phyloP scores from a whole-genome alignment of 2,797 vertebrate genomes.

The Takifugu ocellatus region DNA sequence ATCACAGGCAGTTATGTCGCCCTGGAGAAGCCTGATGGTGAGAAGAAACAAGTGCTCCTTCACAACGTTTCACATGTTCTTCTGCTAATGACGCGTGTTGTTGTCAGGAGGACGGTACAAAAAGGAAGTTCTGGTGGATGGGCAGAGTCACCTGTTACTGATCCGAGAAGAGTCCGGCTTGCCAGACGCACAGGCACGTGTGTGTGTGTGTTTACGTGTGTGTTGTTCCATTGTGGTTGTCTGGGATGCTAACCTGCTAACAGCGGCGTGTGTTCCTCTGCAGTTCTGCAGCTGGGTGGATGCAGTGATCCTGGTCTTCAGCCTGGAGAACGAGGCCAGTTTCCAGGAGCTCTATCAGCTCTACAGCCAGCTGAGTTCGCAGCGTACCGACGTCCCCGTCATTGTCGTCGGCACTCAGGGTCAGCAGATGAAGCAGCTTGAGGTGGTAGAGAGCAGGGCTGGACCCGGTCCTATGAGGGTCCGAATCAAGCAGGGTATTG shows the following conservation, averaged over 20 bases:
- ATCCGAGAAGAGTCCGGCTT: constrained; percentile 88
- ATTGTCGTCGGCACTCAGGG: constrained; percentile 93
- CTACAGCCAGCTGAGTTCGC: constrained; percentile 78
- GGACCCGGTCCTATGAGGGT: too few relatives aligned
- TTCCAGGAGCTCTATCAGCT: constrained; percentile 87
- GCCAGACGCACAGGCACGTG: constrained; percentile 84
- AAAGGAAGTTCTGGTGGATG: constrained; percentile 90
- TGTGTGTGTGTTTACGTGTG: constrained; percentile 4
- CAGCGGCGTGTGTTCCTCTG: constrained; percentile 11
- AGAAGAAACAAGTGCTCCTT: constrained; percentile 6
- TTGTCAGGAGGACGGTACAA: constrained; percentile 88
- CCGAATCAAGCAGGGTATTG: too few relatives aligned
- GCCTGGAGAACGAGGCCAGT: constrained; percentile 91
- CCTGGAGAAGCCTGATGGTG: constrained; percentile 87
- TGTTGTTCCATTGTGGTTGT: background rate
- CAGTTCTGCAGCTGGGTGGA: constrained; percentile 95
- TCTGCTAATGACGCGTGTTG: background rate
- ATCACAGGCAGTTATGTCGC: constrained; percentile 89
- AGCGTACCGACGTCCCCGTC: constrained; percentile 82
- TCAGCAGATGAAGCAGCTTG: constrained; percentile 48
- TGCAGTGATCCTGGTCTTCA: constrained; percentile 91
- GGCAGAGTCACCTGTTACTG: constrained; percentile 89
- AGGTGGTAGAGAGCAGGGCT: background rate
- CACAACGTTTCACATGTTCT: background rate
- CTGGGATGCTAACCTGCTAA: too few relatives aligned